phyloP scores from a whole-genome alignment of 2,888 invertebrate species.

The Exocentrus adspersus region DNA sequence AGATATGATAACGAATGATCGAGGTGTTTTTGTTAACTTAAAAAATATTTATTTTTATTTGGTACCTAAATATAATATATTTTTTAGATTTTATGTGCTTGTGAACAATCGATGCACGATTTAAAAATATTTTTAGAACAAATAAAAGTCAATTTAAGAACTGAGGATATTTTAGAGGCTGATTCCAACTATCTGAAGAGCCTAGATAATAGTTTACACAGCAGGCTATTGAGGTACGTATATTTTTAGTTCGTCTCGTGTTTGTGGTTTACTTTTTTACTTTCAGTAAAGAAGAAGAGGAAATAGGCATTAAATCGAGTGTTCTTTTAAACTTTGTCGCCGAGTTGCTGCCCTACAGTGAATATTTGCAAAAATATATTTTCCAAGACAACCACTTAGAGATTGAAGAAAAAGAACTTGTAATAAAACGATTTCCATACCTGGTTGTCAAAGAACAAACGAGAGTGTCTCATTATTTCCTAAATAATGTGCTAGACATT shows the following conservation, averaged over 20 bases:
- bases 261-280: not conserved
- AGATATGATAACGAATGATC: not conserved
- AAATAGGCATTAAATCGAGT: conserved; percentile 53
- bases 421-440: conserved; percentile 23
- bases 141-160: conserved; percentile 45
- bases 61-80: not conserved
- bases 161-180: conserved; percentile 49
- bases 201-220: conserved; percentile 5
- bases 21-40: too few species aligned
- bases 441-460: conserved; percentile 27
- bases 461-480: conserved; percentile 35
- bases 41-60: too few species aligned
- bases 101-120: conserved; percentile 46
- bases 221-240: conserved; percentile 19
- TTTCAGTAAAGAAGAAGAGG: conserved; percentile 38
- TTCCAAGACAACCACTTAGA: conserved; percentile 23
- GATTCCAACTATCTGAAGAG: conserved; percentile 47
- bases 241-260: not conserved
- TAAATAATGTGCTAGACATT: conserved; percentile 41
- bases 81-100: conserved; percentile 46
- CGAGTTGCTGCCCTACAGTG: conserved; percentile 46
- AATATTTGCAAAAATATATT: conserved; percentile 42
- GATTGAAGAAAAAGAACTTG: conserved; percentile 16
- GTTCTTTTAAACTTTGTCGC: conserved; percentile 50
- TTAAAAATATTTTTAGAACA: conserved; percentile 48